These are phyloP conservation scores for Yasuhikotakia modesta DNA, from an alignment of 2,797 vertebrate genomes.

Conservation along the genomic window DNA sequence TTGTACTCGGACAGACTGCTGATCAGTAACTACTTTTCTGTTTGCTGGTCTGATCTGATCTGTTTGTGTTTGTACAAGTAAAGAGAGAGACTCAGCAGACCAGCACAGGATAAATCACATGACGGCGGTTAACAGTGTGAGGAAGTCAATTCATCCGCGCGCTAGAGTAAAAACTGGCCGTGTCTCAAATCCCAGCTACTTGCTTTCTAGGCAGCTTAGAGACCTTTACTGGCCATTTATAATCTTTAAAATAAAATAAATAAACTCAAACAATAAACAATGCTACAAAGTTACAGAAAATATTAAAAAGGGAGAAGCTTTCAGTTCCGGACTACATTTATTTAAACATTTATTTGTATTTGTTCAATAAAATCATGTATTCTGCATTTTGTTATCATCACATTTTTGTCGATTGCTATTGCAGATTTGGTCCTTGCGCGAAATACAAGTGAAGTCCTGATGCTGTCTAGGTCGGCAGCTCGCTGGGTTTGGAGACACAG, in stretches of 20 bases:
- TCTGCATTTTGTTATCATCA: no score
- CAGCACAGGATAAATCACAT: conserved; percentile 29
- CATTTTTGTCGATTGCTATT: no score
- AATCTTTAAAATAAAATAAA: no score
- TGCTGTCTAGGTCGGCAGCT: background rate
- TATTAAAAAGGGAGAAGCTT: no score
- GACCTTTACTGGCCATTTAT: background rate
- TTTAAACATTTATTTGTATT: no score
- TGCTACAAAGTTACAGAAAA: no score
- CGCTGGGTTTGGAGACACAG: background rate
- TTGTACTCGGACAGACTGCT: background rate
- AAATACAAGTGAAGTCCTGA: background rate
- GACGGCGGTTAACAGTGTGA: conserved; percentile 8
- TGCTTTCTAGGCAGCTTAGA: background rate
- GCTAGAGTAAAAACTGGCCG: background rate
- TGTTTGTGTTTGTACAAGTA: background rate
- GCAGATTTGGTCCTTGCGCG: background rate
- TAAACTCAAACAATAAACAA: no score
- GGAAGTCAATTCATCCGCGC: conserved; percentile 19
- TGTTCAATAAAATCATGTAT: no score
- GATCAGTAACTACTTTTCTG: background rate
- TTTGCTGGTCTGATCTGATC: background rate
- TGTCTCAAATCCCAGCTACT: conserved; percentile 1
- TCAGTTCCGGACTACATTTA: no score
- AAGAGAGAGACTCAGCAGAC: conserved; percentile 15